phyloP scores from a whole-genome alignment of 2,797 vertebrate species.

The Poeciliopsis gracilis region DNA sequence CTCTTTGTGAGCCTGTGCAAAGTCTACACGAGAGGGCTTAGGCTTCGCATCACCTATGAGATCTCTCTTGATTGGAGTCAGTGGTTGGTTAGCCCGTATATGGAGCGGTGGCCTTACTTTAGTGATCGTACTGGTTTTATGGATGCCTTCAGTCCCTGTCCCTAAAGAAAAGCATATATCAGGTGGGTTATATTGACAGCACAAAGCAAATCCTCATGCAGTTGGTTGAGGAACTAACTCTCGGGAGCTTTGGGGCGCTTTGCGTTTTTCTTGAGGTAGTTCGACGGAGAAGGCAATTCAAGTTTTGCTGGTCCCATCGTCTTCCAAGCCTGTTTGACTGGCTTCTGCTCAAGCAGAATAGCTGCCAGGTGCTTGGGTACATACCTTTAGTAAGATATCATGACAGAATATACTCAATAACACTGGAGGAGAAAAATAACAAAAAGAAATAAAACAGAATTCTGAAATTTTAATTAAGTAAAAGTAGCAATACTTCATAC shows the following conservation, averaged over 20 bases:
- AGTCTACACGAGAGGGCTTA: slow-evolving; percentile 82
- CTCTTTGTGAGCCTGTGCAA: slow-evolving; percentile 86
- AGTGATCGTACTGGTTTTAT: slow-evolving; percentile 13
- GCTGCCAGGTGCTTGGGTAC: slow-evolving; percentile 78
- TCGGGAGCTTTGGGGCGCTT: slow-evolving; percentile 82
- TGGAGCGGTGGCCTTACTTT: slow-evolving; percentile 80
- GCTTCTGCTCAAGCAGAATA: slow-evolving; percentile 78
- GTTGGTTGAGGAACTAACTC: slow-evolving; percentile 75
- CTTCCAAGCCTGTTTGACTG: slow-evolving; percentile 72
- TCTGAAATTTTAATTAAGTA: too few relatives aligned
- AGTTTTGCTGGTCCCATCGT: slow-evolving; percentile 93
- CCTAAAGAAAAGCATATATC: slow-evolving; percentile 62
- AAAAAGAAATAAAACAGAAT: background rate
- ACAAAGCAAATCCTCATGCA: background rate
- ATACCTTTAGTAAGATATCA: slow-evolving; percentile 78
- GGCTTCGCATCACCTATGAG: slow-evolving; percentile 85
- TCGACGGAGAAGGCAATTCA: slow-evolving; percentile 83
- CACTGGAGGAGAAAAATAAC: background rate
- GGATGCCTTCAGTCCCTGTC: slow-evolving; percentile 56
- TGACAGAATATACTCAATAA: slow-evolving; percentile 7
- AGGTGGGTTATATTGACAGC: background rate
- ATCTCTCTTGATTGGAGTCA: slow-evolving; percentile 81
- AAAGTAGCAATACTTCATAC: too few relatives aligned
- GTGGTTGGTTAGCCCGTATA: slow-evolving; percentile 78
- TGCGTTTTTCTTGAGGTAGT: slow-evolving; percentile 89